Evolutionary conservation across 2,888 invertebrate species (phyloP), one percentile per base, ranked within the genome.

Genomic region (Lasioglossum pauxillum): DNA sequence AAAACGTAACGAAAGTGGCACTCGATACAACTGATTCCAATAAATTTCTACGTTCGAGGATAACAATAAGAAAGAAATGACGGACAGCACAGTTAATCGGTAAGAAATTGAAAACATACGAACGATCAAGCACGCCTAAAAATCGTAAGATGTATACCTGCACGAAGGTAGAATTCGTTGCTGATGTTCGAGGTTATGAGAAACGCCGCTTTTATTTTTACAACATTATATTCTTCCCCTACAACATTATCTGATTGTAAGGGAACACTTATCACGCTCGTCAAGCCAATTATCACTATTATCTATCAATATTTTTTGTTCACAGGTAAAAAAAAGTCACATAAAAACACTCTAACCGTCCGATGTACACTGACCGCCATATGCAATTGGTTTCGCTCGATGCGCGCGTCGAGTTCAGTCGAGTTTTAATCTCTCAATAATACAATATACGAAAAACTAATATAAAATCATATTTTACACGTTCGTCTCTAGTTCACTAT

Each of bases 361-460:
- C 74, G 75, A 78, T 75, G 80, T 82, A 78, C 85, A 80, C 78
- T 84, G 57, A 78, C 27, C 88, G 90, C 90, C 90, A 90, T 91
- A 90, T 89, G 90, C 89, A 89, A 89, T 90, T 86, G 67, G 67
- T 60, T 83, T 88, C 49, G 53, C 72, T 49, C 73, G 31, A 80
- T 77, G 85, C 86, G 88, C 90, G 90, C 87, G 82, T 88, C 89
- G 84, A 89, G 87, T 89, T 44, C 14, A 86, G 82, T 88, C 89
- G 84, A 89, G 87, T 89, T 44, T 44, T 86, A 88, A 88, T 88
- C 82, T 67, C 75, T 71, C 73, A 75, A 79, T 73, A 76, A 57
- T 77, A 67, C 53, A 27, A 71, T 14, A 10, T 23, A n/a, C 23
- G 3, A 10, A 38, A 64, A 64, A 23, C 31, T 49, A 69, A 46